Evolutionary conservation across 1,140 invertebrate genomes (phyloP).

Genomic region (Phenacoccus solenopsis): DNA sequence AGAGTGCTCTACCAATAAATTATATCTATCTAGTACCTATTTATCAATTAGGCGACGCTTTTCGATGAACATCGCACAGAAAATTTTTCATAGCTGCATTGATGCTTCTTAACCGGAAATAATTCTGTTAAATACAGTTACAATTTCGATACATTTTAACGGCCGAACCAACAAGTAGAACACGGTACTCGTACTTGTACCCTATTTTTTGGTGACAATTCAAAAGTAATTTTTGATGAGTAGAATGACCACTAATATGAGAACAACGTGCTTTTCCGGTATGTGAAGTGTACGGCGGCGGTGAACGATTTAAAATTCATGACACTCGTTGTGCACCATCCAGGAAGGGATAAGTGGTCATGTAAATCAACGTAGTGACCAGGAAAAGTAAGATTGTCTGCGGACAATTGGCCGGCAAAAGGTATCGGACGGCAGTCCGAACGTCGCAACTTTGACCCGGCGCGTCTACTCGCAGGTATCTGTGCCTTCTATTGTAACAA

Average conservation of each 20-base stretch:
- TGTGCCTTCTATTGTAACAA: constrained; percentile 14
- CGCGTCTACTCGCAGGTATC: background rate
- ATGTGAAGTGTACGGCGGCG: background rate
- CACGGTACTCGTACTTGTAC: background rate
- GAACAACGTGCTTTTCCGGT: background rate
- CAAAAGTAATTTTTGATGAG: background rate
- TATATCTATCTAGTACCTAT: no score
- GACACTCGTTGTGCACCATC: background rate
- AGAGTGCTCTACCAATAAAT: no score
- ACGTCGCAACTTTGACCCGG: background rate
- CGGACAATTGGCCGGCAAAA: background rate
- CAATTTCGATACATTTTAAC: constrained; percentile 12
- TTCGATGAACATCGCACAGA: no score
- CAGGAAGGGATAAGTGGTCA: constrained; percentile 9
- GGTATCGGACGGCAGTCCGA: background rate
- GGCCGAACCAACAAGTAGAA: background rate
- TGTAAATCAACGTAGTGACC: constrained; percentile 8
- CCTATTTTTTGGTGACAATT: background rate
- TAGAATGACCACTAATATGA: background rate
- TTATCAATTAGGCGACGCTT: no score
- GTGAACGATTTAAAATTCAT: constrained; percentile 9
- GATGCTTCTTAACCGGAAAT: constrained; percentile 16
- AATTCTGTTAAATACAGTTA: background rate
- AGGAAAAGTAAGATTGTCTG: background rate
- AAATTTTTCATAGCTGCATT: no score